A percentile compares a stretch with the other conserved stretches of the same genome.
Evolutionary conservation across 1,140 invertebrate species (phyloP).

Genomic region (Ditylenchus dipsaci): DNA sequence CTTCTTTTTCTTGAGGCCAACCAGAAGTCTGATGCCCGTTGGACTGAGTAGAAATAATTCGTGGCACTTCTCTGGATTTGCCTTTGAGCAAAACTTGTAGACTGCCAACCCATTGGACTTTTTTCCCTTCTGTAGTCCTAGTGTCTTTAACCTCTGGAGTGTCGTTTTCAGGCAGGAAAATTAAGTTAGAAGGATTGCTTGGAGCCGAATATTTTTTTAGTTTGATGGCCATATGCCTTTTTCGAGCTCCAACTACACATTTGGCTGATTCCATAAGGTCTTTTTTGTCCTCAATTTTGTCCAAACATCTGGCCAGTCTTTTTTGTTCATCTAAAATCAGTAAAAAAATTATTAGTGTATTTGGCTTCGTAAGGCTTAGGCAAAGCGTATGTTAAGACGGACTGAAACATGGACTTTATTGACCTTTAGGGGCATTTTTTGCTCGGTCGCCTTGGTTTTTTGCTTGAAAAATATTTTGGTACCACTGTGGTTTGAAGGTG

Average conservation of each 20-base stretch:
- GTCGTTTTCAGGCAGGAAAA: not conserved
- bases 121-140: not conserved
- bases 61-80: too few relatives aligned
- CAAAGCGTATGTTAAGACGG: not conserved
- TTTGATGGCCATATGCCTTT: slow-evolving; percentile 2
- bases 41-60: too few relatives aligned
- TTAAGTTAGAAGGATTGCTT: not conserved
- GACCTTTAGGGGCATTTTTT: too few relatives aligned
- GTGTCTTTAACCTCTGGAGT: not conserved
- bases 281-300: slow-evolving; percentile 18
- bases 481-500: too few relatives aligned
- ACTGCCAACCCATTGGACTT: not conserved
- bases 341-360: not conserved
- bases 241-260: slow-evolving; percentile 24
- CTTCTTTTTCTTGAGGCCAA: too few relatives aligned
- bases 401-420: too few relatives aligned
- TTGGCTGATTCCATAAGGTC: slow-evolving; percentile 16
- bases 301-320: slow-evolving; percentile 17
- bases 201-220: not conserved
- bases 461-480: too few relatives aligned
- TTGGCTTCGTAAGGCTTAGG: not conserved
- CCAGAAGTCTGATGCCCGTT: too few relatives aligned
- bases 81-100: not conserved
- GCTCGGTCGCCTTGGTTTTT: too few relatives aligned
- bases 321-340: slow-evolving; percentile 4